Evolutionary conservation across 2,113 vertebrate genomes (phyloP).

Genomic region (Neogale vison): DNA sequence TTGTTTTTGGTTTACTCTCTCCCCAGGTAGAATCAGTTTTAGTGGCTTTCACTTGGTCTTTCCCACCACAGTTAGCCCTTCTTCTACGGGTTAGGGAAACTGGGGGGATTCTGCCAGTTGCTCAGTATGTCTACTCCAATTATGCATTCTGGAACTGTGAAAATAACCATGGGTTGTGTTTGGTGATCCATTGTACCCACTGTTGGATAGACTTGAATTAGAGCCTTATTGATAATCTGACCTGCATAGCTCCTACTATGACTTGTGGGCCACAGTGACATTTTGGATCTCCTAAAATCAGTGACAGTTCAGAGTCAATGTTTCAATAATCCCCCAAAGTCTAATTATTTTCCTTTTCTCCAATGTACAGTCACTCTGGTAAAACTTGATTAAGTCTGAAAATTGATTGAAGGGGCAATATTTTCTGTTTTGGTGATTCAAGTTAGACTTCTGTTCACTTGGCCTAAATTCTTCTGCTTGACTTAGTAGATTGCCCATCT

Average conservation of each 20-base stretch:
- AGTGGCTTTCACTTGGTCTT: background rate
- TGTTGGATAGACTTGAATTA: background rate
- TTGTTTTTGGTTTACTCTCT: background rate
- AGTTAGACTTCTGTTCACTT: background rate
- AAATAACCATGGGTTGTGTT: background rate
- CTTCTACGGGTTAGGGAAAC: background rate
- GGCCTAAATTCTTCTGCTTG: background rate
- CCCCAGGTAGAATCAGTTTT: background rate
- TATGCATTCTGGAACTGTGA: background rate
- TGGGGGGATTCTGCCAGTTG: background rate
- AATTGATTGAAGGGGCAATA: background rate
- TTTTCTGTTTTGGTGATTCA: background rate
- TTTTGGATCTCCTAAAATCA: background rate
- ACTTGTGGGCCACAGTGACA: background rate
- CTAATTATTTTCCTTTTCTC: background rate
- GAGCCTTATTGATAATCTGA: background rate
- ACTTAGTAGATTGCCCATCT: background rate
- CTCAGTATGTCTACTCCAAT: background rate
- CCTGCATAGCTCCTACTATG: background rate
- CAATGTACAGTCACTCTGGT: background rate
- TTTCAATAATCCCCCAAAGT: background rate
- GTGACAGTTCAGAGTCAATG: background rate
- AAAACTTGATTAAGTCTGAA: background rate
- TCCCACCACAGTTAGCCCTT: background rate
- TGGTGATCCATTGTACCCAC: background rate